Evolutionary conservation across 2,888 invertebrate species (phyloP), one percentile per base, ranked within the genome.

Genomic region (Eristalis pertinax): DNA sequence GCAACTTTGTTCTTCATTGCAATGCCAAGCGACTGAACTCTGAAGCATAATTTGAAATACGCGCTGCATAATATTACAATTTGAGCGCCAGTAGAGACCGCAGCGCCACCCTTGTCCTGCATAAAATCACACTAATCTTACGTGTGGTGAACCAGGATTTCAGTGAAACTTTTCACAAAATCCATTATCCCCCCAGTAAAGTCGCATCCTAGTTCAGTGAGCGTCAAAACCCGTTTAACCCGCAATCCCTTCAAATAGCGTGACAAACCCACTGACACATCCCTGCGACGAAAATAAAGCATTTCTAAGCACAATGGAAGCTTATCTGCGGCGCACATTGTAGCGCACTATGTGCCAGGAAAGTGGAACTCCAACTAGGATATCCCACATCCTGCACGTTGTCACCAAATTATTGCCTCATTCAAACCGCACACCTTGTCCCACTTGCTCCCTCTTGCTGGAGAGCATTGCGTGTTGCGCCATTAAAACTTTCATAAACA

Each of bases 401-500:
- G 50, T 50, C 50, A 50, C 50, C 19, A 50, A 50, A 50, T 50
- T 50, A n/a, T 50, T 19, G 19, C 38, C 38, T 38, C 38, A 38
- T 38, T 38, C 38, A 38, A 38, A 8, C 50, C 19, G 10, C 32
- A 50, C 50, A 50, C 50, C 50, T 50, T 50, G 50, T 19, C 19
- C 50, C 7, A 13, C 43, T 29, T 4, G 29, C 2, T 5, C 5
- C 29, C 4, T 5, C 4, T 5, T 5, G 19, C 19, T 7, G 1
- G 11, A 19, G 5, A 2, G 43, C 43, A 4, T 43, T n/a, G 50
- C 19, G 19, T 50, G 19, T 10, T 50, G 50, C 50, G 19, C 50
- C 50, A 50, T 19, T 50, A 50, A 50, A 50, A 50, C 50, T 50
- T 50, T 50, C 50, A 50, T 50, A 50, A 50, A 50, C 60, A 60